These are phyloP conservation scores for Sebastiscus albofasciatus DNA, from an alignment of 2,797 vertebrate species.

Conservation along the genomic window DNA sequence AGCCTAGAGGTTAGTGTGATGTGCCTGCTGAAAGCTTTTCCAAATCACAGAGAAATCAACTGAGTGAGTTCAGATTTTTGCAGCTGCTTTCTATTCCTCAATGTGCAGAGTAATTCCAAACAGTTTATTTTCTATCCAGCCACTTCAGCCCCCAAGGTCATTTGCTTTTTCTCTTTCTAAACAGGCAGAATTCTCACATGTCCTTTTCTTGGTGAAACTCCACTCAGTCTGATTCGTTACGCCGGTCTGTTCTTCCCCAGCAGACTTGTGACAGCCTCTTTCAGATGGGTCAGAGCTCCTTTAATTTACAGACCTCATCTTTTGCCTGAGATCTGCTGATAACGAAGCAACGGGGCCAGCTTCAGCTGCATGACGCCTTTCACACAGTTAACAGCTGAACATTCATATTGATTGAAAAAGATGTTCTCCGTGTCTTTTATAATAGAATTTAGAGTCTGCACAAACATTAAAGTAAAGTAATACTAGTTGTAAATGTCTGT, in stretches of 20 bases:
- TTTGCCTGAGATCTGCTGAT: conserved; percentile 40
- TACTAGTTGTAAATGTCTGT: not conserved
- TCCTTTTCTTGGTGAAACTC: conserved; percentile 66
- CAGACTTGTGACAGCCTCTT: conserved; percentile 50
- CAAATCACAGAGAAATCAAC: conserved; percentile 74
- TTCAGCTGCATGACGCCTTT: conserved; percentile 26
- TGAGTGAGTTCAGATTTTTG: conserved; percentile 70
- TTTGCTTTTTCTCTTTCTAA: conserved; percentile 75
- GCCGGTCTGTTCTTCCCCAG: conserved; percentile 57
- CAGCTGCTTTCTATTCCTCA: conserved; percentile 85
- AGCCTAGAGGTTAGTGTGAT: conserved; percentile 70
- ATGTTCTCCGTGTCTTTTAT: not conserved
- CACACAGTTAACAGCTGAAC: not conserved
- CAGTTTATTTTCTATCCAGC: conserved; percentile 85
- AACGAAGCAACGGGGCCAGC: conserved; percentile 8
- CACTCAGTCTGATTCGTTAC: conserved; percentile 61
- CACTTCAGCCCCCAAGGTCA: conserved; percentile 82
- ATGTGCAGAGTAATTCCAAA: conserved; percentile 86
- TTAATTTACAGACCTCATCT: conserved; percentile 32
- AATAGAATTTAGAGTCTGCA: not conserved
- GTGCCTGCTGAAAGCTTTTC: conserved; percentile 77
- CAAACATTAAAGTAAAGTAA: not conserved
- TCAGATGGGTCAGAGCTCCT: conserved; percentile 53
- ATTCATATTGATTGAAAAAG: not conserved
- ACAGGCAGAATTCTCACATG: conserved; percentile 73